Base-by-base conservation (phyloP, 1,140 invertebrate species). In the Metopolophium dirhodum region DNA sequence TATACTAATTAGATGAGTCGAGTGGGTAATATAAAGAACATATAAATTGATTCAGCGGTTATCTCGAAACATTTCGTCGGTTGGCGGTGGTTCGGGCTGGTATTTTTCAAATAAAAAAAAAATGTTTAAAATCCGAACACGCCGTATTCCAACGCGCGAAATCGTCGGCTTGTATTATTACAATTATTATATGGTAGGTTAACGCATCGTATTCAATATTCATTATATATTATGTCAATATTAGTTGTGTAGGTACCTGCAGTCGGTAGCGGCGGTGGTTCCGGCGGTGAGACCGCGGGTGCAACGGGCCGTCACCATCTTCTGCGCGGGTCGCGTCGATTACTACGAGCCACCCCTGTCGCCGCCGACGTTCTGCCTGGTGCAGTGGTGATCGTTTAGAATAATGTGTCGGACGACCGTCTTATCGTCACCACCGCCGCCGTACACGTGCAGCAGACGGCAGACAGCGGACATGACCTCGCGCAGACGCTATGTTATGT, bases 91-190 rank as follows among this genome's bases (percentile, higher is more conserved):
- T 83, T 83, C 37, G 35, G 83, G 37, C 83, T 85, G 37, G 23
- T 26, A 41, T 41, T 41, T 41, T 83, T 41, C 82, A 23, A 23
- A 23, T 41, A 41, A 37, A 41, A 41, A 35, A 35, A 23, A 41
- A 85, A 85, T 41, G 9, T 45, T 85, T 41, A 41, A 85, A 85
- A 41, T 85, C 83, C 37, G 41, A 85, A 85, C 83, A 85, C 83
- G 41, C 83, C 83, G 37, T 26, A 37, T 2, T 83, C 37, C 37
- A 83, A 83, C 82, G 4, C 82, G 35, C 20, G 20, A 83, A 83
- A 41, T 37, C 22, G 82, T 83, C 22, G 20, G 9, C 7, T 41
- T 23, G 1, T 83, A 41, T 37, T 23, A 61, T 23, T 61, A 26
- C 6, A 1, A 82, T 35, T 20, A 35, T 77, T 6, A 6, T 18